Evolutionary conservation across 2,797 vertebrate genomes (phyloP), one percentile per base, ranked within the genome.

Genomic region (Pogoniulus pusillus): DNA sequence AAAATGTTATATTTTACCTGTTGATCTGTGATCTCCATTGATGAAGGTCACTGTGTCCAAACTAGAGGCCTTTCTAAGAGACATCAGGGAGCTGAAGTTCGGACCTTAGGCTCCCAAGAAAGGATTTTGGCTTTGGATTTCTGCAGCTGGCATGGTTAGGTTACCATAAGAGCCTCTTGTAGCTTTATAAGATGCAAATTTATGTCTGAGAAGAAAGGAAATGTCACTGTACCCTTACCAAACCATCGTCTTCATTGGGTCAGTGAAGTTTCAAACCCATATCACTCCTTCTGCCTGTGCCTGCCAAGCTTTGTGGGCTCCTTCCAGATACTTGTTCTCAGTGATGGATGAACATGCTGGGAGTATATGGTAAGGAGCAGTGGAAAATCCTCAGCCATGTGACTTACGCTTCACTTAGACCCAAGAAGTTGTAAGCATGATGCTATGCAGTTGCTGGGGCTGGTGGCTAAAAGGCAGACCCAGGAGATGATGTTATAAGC

Each of bases 291-390:
- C 62, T 34, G 13, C 13, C 32, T 51, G 30, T 8, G 13, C 19
- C n/a, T 26, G 39, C 10, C 10, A 18, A 16, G 14, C 58, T 84
- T 49, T 0, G 0, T 24, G 18, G 22, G 27, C 8, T 69, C n/a
- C 13, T 43, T 55, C 34, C 12, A 5, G 58, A 9, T 26, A 37
- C 54, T 35, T 24, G 7, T 49, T 43, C 43, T 78, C 19, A 51
- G 43, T 4, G 30, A 39, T 1, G n/a, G 26, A 49, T 15, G 43
- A 82, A 39, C 0, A 0, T 39, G 47, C 24, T 57, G 8, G 16
- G 34, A 70, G 57, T 4, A 69, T 7, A 47, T 11, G 37, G 22
- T 8, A 30, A 24, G 0, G 1, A 70, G 35, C 16, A 23, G 6
- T 10, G 32, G 41, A 37, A 84, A 35, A 47, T 20, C 49, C 30